These are phyloP conservation scores for Parelbella ahira DNA, from an alignment of 2,888 invertebrate species.

Conservation along the genomic window DNA sequence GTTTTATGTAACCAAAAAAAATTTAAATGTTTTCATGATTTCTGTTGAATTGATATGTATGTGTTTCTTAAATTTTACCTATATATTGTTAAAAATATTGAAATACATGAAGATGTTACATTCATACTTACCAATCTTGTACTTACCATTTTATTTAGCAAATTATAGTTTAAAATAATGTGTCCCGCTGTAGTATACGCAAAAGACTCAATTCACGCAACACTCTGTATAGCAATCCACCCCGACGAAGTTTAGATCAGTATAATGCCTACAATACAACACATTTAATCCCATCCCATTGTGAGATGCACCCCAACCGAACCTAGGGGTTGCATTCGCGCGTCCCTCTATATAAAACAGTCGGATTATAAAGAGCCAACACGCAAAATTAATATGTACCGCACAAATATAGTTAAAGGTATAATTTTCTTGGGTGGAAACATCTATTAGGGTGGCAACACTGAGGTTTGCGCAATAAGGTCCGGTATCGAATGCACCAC, in stretches of 20 bases:
- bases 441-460: conserved; percentile 16
- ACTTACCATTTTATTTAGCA: too few species aligned
- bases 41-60: too few species aligned
- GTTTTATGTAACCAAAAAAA: too few species aligned
- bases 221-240: conserved; percentile 26
- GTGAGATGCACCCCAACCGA: conserved; percentile 46
- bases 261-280: conserved; percentile 69
- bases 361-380: conserved; percentile 48
- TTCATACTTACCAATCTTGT: too few species aligned
- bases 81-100: too few species aligned
- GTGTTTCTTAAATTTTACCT: too few species aligned
- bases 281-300: conserved; percentile 73
- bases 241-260: conserved; percentile 49
- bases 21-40: too few species aligned
- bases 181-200: too few species aligned
- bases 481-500: conserved; percentile 28
- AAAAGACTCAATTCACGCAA: background rate
- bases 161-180: too few species aligned
- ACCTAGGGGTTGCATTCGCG: conserved; percentile 38
- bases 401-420: conserved; percentile 65
- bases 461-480: conserved; percentile 39
- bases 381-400: conserved; percentile 71
- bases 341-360: conserved; percentile 37
- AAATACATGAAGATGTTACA: too few species aligned
- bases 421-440: conserved; percentile 48